These are phyloP conservation scores for Hippocampus zosterae DNA, from an alignment of 2,113 vertebrate genomes.

Conservation along the genomic window DNA sequence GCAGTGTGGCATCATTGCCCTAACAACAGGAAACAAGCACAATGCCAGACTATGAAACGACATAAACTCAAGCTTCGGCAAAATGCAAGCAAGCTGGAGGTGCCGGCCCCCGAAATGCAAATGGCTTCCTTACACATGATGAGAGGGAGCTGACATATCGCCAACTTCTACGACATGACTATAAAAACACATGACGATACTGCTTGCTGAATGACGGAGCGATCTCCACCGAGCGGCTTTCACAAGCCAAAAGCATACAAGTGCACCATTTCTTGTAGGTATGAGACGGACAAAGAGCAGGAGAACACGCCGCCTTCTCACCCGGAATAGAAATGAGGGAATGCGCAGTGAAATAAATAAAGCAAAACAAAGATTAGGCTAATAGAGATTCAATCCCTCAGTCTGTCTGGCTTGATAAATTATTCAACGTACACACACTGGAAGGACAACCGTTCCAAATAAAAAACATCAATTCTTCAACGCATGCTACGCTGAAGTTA, in stretches of 20 bases:
- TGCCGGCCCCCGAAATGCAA: constrained; percentile 6
- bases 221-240: constrained; percentile 48
- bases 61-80: constrained; percentile 7
- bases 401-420: constrained; percentile 72
- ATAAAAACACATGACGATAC: constrained; percentile 46
- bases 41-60: background rate
- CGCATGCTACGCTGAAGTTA: constrained; percentile 64
- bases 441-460: constrained; percentile 67
- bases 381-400: constrained; percentile 76
- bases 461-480: constrained; percentile 75
- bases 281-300: constrained; percentile 22
- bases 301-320: constrained; percentile 32
- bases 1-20: constrained; percentile 2
- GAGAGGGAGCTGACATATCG: constrained; percentile 19
- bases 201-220: constrained; percentile 36
- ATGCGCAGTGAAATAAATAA: constrained; percentile 70
- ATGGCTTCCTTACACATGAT: constrained; percentile 6
- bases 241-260: constrained; percentile 52
- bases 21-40: constrained; percentile 17
- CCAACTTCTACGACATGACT: constrained; percentile 32
- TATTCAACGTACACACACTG: constrained; percentile 73
- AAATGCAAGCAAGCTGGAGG: background rate
- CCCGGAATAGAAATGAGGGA: constrained; percentile 57
- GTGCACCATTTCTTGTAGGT: constrained; percentile 52
- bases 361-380: constrained; percentile 73